phyloP scores from a whole-genome alignment of 2,113 vertebrate species.

The Perccottus glenii region DNA sequence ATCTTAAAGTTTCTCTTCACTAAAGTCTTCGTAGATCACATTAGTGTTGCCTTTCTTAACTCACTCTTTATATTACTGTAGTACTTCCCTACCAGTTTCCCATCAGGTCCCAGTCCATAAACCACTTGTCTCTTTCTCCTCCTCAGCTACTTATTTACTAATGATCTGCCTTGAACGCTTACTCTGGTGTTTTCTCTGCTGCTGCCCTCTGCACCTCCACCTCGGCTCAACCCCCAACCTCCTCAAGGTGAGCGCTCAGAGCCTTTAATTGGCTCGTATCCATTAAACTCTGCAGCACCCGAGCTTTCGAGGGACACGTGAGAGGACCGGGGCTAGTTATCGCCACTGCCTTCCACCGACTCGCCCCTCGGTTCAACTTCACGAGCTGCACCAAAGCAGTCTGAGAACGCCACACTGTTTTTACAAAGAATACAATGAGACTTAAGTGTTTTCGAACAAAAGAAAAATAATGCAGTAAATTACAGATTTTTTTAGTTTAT shows the following conservation, averaged over 20 bases:
- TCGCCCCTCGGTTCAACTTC: conserved; percentile 14
- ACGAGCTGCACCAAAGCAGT: too few species aligned
- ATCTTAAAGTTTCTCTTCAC: too few species aligned
- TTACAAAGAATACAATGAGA: too few species aligned
- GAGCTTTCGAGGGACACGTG: conserved; percentile 44
- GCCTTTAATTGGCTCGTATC: conserved; percentile 75
- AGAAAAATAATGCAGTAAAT: too few species aligned
- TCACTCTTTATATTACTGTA: too few species aligned
- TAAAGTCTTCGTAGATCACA: too few species aligned
- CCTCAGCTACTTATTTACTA: conserved; percentile 63
- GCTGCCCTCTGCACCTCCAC: conserved; percentile 42
- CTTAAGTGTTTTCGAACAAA: too few species aligned
- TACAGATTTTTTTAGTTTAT: too few species aligned
- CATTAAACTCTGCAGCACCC: conserved; percentile 70
- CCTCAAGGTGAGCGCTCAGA: conserved; percentile 65
- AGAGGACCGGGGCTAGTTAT: conserved; percentile 54
- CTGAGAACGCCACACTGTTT: too few species aligned
- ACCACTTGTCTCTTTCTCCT: conserved; percentile 27
- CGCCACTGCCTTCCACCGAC: conserved; percentile 43
- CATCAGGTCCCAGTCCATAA: neutral
- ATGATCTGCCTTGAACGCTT: conserved; percentile 68
- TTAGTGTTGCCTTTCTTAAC: too few species aligned
- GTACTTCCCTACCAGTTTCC: neutral
- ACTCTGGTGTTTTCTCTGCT: conserved; percentile 59
- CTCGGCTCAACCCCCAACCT: conserved; percentile 47